Base-by-base conservation (phyloP, 2,797 vertebrate genomes). In the Phrynocephalus vlangalii region DNA sequence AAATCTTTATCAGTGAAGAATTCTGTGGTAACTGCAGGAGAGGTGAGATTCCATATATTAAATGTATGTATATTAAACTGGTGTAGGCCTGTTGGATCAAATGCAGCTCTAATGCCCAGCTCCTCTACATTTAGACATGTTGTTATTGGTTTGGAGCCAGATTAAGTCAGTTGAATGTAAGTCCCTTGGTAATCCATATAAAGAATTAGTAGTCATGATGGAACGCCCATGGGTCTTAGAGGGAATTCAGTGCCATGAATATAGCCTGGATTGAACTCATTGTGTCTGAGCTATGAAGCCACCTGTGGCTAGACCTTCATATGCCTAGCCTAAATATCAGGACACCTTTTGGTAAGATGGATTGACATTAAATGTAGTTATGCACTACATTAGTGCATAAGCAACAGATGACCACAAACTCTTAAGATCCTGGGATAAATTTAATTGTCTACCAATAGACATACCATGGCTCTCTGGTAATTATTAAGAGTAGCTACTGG, bases 401-500 rank as follows among this genome's bases (percentile, higher is more conserved):
- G 70, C 48, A 87, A 82, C 24, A 77, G 60, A 77, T 82, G 20
- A 26, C n/a, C 30, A 26, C 80, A 87, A 76, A 68, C 48, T 77
- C 63, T 68, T 38, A 52, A 24, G 33, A 11, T 60, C 38, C 82
- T 22, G 68, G 70, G 67, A 50, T 73, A 60, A 22, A 93, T 93
- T 73, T 6, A 93, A 87, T 88, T 86, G 89, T 84, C 90, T 82
- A 33, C 91, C 77, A 80, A 13, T 76, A 90, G 84, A 91, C 91
- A 83, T 38, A 91, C 88, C 76, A 33, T 92, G 90, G 88, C 91
- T 95, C 92, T 86, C 38, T 91, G 90, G 94, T 63, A 63, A 63
- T 63, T 1, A 63, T 92, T 95, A 92, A 86, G 86, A 91, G 90
- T 87, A 95, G 87, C 92, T 94, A 95, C 90, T 89, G 92, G 84